These are phyloP conservation scores for Caenorhabditis auriculariae DNA, from an alignment of 2,888 invertebrate genomes.

Conservation along the genomic window DNA sequence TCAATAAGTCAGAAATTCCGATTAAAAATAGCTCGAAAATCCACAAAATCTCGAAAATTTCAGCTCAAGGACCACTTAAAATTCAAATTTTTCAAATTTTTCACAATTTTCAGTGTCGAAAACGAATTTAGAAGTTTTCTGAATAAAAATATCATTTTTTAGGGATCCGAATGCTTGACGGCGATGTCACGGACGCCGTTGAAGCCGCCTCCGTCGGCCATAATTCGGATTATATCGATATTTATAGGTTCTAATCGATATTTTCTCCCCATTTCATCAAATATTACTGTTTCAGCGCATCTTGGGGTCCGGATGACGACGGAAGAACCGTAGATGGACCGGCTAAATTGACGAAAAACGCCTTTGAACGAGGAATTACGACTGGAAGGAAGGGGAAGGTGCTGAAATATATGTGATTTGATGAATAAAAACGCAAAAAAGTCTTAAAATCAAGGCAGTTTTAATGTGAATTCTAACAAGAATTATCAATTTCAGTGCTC, in stretches of 20 bases:
- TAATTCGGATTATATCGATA: constrained; percentile 94
- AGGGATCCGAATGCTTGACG: constrained; percentile 68
- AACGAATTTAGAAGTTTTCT: background rate
- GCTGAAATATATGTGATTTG: too few relatives aligned
- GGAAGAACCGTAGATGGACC: constrained; percentile 87
- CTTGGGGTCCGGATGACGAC: constrained; percentile 77
- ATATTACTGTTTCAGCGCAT: constrained; percentile 19
- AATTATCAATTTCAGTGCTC: too few relatives aligned
- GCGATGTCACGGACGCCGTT: constrained; percentile 97
- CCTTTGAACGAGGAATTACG: constrained; percentile 91
- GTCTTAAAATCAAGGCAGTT: too few relatives aligned
- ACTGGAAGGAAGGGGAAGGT: constrained; percentile 71
- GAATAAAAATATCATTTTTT: background rate
- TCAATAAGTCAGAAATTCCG: too few relatives aligned
- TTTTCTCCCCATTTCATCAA: background rate
- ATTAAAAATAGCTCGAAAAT: too few relatives aligned
- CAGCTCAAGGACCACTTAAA: too few relatives aligned
- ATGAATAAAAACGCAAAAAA: too few relatives aligned
- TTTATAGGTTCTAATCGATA: constrained; percentile 71
- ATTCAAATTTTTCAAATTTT: too few relatives aligned
- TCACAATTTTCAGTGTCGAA: too few relatives aligned
- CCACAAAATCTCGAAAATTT: too few relatives aligned
- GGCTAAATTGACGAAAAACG: constrained; percentile 87
- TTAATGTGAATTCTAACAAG: too few relatives aligned
- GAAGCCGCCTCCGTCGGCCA: constrained; percentile 89